phyloP scores from a whole-genome alignment of 2,797 vertebrate genomes.

The Tapera naevia region DNA sequence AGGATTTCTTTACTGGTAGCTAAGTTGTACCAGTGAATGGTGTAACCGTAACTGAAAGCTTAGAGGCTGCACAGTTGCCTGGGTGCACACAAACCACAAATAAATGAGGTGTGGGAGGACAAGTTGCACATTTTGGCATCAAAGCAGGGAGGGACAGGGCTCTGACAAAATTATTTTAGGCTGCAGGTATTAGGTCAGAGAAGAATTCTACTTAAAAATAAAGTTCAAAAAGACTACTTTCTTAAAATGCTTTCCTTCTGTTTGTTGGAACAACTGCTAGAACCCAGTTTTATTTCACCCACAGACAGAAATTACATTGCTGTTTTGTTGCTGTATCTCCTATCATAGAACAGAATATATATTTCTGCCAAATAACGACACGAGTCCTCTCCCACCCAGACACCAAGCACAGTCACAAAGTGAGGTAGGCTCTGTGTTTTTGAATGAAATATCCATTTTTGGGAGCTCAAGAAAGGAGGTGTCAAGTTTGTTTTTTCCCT shows the following conservation, averaged over 20 bases:
- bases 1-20: constrained; percentile 34
- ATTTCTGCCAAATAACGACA: neutral
- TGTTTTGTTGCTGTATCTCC: neutral
- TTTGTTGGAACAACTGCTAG: neutral
- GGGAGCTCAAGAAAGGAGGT: neutral
- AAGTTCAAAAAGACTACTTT: neutral
- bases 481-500: neutral
- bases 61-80: constrained; percentile 23
- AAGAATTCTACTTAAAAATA: neutral
- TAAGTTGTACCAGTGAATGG: constrained; percentile 6
- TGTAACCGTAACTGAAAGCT: constrained; percentile 18
- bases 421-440: neutral
- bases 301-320: neutral
- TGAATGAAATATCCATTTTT: neutral
- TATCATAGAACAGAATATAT: neutral
- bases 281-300: neutral
- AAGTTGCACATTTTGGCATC: constrained; percentile 8
- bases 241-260: neutral
- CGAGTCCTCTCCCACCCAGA: rapidly evolving
- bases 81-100: neutral
- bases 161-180: neutral
- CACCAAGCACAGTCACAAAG: neutral
- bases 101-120: constrained; percentile 28
- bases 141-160: neutral
- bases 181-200: neutral